These are phyloP conservation scores for Gisinianus flammeolus DNA, from an alignment of 2,888 invertebrate genomes.

Conservation along the genomic window DNA sequence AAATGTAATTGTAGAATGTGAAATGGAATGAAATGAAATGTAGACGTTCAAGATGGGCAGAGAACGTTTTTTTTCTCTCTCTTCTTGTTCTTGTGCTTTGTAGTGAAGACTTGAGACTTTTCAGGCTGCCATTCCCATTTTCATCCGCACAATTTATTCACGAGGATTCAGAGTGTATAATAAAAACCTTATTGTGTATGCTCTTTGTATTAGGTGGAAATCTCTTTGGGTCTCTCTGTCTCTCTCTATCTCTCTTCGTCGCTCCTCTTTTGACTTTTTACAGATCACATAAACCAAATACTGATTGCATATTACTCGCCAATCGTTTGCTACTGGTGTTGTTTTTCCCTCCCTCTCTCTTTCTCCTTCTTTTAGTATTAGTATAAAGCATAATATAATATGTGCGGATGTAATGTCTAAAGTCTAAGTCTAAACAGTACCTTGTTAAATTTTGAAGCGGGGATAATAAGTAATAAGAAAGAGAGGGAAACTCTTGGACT, in stretches of 20 bases:
- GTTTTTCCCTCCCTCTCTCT: background rate
- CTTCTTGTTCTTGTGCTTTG: background rate
- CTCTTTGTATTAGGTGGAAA: background rate
- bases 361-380: background rate
- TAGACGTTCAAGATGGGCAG: no score
- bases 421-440: background rate
- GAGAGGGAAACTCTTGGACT: background rate
- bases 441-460: constrained; percentile 14
- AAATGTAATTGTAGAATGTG: no score
- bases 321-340: constrained; percentile 33
- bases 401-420: no score
- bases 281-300: background rate
- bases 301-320: constrained; percentile 30
- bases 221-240: background rate
- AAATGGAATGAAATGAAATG: no score
- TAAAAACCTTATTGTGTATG: background rate
- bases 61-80: no score
- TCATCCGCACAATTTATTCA: background rate
- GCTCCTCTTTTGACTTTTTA: background rate
- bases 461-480: background rate
- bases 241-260: no score
- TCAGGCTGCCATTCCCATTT: background rate
- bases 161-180: no score
- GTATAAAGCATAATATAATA: background rate
- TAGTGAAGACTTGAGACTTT: background rate